Percentiles rank a stretch among this genome's conserved stretches.
These are phyloP conservation scores for Oligia strigilis DNA, from an alignment of 2,888 invertebrate genomes.

Conservation along the genomic window DNA sequence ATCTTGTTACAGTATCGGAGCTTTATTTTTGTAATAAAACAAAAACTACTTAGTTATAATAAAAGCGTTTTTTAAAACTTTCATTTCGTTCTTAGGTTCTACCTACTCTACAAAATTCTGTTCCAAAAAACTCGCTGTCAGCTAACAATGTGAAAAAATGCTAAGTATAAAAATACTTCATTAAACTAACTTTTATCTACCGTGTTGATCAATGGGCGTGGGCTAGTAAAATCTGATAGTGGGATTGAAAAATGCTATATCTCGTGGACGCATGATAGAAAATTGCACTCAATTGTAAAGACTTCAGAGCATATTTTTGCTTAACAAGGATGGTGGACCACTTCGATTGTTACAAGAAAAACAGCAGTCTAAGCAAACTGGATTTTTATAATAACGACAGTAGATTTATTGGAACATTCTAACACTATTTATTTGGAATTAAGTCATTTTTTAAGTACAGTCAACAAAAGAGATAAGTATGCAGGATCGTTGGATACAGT, in stretches of 20 bases:
- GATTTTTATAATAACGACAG: conserved; percentile 80
- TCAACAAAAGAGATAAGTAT: too few relatives aligned
- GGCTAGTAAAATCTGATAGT: conserved; percentile 79
- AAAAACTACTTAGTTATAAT: neutral
- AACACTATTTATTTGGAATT: conserved; percentile 83
- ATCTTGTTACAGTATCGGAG: neutral
- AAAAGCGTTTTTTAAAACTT: neutral
- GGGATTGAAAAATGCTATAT: conserved; percentile 68
- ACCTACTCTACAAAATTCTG: conserved; percentile 57
- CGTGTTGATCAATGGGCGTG: conserved; percentile 88
- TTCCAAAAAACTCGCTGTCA: conserved; percentile 72
- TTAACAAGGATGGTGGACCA: conserved; percentile 31
- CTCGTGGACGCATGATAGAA: conserved; percentile 28
- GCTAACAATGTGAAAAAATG: conserved; percentile 87
- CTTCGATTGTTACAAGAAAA: conserved; percentile 64
- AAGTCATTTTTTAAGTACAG: conserved; percentile 72
- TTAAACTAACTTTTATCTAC: conserved; percentile 86
- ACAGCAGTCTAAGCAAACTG: conserved; percentile 80
- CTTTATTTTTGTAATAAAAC: neutral
- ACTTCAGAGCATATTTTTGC: conserved; percentile 60
- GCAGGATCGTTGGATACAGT: too few relatives aligned
- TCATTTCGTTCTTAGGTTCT: neutral
- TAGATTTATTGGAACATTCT: conserved; percentile 85
- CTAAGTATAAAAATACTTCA: conserved; percentile 86
- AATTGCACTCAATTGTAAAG: conserved; percentile 38